Conservation (phyloP, 2,888 invertebrate genomes). For the Mythimna lalbum region DNA sequence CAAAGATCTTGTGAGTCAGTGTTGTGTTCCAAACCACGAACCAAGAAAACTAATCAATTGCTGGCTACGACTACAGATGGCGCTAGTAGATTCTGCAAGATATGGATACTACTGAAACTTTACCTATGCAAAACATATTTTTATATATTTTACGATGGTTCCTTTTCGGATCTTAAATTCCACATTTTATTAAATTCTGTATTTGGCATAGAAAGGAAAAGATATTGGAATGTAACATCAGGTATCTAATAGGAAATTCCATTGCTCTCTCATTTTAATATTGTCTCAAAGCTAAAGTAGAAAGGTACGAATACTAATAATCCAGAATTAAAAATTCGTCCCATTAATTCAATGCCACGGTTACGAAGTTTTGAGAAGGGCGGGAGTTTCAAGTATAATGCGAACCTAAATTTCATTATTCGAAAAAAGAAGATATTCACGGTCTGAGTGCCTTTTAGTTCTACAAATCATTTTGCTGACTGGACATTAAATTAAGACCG, state of each 20-base stretch:
- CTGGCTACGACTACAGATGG: slow-evolving; percentile 53
- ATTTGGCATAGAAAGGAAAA: neutral
- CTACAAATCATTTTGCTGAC: slow-evolving; percentile 56
- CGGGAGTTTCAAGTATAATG: slow-evolving; percentile 22
- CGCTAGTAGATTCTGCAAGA: slow-evolving; percentile 37
- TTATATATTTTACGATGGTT: slow-evolving; percentile 4
- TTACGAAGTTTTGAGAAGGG: slow-evolving; percentile 34
- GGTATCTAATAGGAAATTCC: slow-evolving; percentile 2
- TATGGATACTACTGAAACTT: slow-evolving; percentile 15
- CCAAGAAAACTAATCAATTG: slow-evolving; percentile 50
- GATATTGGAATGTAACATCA: neutral
- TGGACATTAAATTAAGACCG: slow-evolving; percentile 44
- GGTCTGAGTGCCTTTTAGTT: slow-evolving; percentile 33
- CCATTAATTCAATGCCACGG: slow-evolving; percentile 48
- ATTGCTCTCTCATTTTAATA: slow-evolving; percentile 4
- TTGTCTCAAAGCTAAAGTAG: neutral
- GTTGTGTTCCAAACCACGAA: slow-evolving; percentile 23
- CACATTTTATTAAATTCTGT: slow-evolving; percentile 2
- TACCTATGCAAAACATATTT: slow-evolving; percentile 2
- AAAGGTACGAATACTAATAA: slow-evolving; percentile 6
- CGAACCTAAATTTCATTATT: slow-evolving; percentile 29
- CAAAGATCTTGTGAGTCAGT: slow-evolving; percentile 30
- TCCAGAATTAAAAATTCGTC: slow-evolving; percentile 23
- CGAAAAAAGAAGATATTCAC: slow-evolving; percentile 32
- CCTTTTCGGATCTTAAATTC: neutral